A percentile compares a stretch with the other conserved stretches of the same genome.
phyloP scores from a whole-genome alignment of 2,797 vertebrate species.

The Gallinago stenura region DNA sequence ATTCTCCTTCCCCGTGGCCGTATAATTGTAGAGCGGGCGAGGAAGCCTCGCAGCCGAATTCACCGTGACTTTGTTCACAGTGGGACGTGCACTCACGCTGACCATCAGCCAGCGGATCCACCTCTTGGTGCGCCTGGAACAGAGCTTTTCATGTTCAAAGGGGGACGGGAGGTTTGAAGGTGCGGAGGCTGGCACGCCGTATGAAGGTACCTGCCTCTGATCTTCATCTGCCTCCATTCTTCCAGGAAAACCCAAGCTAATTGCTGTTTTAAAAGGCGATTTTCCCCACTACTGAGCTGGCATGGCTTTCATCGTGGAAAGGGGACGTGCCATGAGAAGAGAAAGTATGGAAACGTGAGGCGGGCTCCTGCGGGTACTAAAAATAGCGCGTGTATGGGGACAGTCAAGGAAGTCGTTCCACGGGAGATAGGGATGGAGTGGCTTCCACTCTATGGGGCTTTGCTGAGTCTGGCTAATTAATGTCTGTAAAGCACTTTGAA shows the following conservation, averaged over 20 bases:
- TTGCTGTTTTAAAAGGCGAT: slow-evolving; percentile 61
- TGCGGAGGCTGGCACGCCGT: slow-evolving; percentile 18
- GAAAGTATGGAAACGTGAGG: background rate
- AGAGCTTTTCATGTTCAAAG: slow-evolving; percentile 83
- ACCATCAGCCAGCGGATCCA: slow-evolving; percentile 69
- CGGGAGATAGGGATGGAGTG: background rate
- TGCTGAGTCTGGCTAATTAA: slow-evolving; percentile 25
- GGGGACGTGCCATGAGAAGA: background rate
- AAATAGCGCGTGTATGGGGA: background rate
- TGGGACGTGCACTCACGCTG: slow-evolving; percentile 44
- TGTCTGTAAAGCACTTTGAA: slow-evolving; percentile 42
- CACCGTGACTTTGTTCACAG: slow-evolving; percentile 75
- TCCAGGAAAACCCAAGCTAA: slow-evolving; percentile 66
- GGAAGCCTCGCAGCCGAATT: slow-evolving; percentile 54
- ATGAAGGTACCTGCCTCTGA: slow-evolving; percentile 71
- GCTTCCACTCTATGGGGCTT: background rate
- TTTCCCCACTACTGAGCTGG: background rate
- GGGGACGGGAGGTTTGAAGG: slow-evolving; percentile 69
- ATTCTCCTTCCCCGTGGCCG: background rate
- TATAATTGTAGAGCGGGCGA: slow-evolving; percentile 40
- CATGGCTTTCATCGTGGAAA: slow-evolving; percentile 9
- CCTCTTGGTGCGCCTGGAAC: slow-evolving; percentile 63
- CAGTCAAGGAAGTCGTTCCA: background rate
- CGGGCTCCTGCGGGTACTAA: background rate
- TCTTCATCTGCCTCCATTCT: slow-evolving; percentile 75